These are phyloP conservation scores for Caenorhabditis drosophilae DNA, from an alignment of 2,888 invertebrate species.

Conservation along the genomic window DNA sequence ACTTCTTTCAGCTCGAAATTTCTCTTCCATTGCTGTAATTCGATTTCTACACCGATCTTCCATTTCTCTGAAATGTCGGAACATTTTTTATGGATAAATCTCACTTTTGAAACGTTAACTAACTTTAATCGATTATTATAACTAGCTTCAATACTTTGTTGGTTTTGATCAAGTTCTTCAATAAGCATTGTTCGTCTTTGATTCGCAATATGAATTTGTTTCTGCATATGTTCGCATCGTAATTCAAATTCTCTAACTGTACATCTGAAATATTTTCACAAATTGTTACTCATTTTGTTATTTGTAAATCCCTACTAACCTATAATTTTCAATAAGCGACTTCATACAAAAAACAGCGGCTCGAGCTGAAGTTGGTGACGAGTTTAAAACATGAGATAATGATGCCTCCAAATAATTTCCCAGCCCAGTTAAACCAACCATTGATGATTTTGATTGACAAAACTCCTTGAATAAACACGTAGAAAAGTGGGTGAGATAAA, in stretches of 20 bases:
- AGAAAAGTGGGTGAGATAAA: too few relatives aligned
- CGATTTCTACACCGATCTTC: slow-evolving; percentile 51
- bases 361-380: slow-evolving; percentile 45
- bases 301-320: slow-evolving; percentile 17
- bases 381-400: slow-evolving; percentile 37
- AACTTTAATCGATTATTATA: slow-evolving; percentile 50
- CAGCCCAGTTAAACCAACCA: slow-evolving; percentile 45
- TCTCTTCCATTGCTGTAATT: slow-evolving; percentile 52
- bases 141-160: slow-evolving; percentile 53
- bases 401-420: slow-evolving; percentile 51
- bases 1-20: slow-evolving; percentile 43
- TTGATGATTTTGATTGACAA: slow-evolving; percentile 40
- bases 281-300: background rate
- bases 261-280: slow-evolving; percentile 29
- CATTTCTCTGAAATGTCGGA: slow-evolving; percentile 42
- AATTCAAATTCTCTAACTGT: slow-evolving; percentile 42
- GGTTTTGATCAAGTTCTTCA: slow-evolving; percentile 56
- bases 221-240: slow-evolving; percentile 50
- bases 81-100: background rate
- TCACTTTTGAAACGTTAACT: slow-evolving; percentile 7
- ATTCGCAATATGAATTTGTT: slow-evolving; percentile 55
- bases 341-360: slow-evolving; percentile 53
- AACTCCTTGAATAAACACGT: slow-evolving; percentile 25
- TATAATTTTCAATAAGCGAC: slow-evolving; percentile 46
- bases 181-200: slow-evolving; percentile 53